Base-by-base conservation (phyloP, 2,888 invertebrate genomes). In the Meteorus colon region DNA sequence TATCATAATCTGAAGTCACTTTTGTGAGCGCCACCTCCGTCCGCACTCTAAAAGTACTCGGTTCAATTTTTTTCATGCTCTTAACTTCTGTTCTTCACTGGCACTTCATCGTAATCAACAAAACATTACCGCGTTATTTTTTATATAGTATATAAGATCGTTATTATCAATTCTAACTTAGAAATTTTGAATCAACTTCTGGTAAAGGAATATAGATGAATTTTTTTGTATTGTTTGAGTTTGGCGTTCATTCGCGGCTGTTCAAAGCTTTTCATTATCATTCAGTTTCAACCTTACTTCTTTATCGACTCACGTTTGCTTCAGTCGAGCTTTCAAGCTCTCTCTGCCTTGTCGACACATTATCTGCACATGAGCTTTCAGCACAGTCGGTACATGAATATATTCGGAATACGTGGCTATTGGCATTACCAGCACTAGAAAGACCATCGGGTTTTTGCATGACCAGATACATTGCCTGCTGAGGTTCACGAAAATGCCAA, bases 1-100 rank as follows among this genome's bases (percentile, higher is more conserved):
- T 55, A 62, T 66, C 75, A 77, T 81, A 81, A 82, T 80, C 79
- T 81, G 78, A 60, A 71, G 19, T 51, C 45, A 34, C 65, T 45
- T 37, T 24, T 55, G 19, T 55, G 4, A 48, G n/a, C 48, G n/a
- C 4, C n/a, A 48, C 8, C 10, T 19, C n/a, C 55, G 4, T 19
- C 19, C 6, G 2, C 4, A 24, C n/a, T n/a, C 55, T 19, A 19
- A 55, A 55, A 48, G 48, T n/a, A n/a, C n/a, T n/a, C n/a, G n/a
- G 3, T 4, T n/a, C 4, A n/a, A 5, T n/a, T n/a, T n/a, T 48
- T 48, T n/a, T 4, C n/a, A 4, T 48, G 1, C n/a, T 4, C 6
- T 1, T 55, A 24, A 55, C n/a, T 8, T 8, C 1, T 2, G 19
- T 55, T 55, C 10, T 55, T 8, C 2, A 6, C 24, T 55, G 55